phyloP scores from a whole-genome alignment of 2,797 vertebrate species.

The Megalops cyprinoides region DNA sequence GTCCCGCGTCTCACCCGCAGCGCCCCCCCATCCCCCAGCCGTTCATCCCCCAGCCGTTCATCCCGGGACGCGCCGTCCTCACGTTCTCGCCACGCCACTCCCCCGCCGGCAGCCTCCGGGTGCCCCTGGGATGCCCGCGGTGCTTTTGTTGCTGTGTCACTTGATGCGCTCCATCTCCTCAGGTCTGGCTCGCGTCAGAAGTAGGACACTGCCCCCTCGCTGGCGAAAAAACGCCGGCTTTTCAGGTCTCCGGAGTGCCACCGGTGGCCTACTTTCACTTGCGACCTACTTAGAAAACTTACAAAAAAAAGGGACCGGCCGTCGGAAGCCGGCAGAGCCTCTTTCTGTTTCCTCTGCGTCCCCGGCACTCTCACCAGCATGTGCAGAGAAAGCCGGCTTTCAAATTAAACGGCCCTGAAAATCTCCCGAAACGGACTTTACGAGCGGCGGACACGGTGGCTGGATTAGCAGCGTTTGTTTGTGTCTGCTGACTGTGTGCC shows the following conservation, averaged over 20 bases:
- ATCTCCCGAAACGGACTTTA: too few species aligned
- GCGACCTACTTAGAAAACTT: conserved; percentile 33
- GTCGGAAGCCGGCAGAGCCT: background rate
- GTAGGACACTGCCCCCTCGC: conserved; percentile 16
- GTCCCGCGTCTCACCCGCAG: too few species aligned
- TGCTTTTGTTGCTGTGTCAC: conserved; percentile 20
- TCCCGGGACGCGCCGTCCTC: background rate
- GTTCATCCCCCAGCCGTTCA: background rate
- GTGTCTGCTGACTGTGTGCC: too few species aligned
- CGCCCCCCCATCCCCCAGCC: background rate
- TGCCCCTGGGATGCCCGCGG: background rate
- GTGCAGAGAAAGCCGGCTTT: background rate
- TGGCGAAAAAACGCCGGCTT: conserved; percentile 10
- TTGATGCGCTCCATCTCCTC: background rate
- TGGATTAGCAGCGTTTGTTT: too few species aligned
- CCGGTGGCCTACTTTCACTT: conserved; percentile 26
- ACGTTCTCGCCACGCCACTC: background rate
- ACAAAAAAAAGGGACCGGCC: background rate
- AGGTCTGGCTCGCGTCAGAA: conserved; percentile 21
- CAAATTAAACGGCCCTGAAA: background rate
- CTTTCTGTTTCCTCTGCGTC: background rate
- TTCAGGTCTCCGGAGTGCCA: conserved; percentile 6
- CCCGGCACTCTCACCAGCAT: background rate
- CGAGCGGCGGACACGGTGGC: too few species aligned
- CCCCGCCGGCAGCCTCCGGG: background rate